Evolutionary conservation across 2,888 invertebrate species (phyloP).

Genomic region (Tillus elongatus): DNA sequence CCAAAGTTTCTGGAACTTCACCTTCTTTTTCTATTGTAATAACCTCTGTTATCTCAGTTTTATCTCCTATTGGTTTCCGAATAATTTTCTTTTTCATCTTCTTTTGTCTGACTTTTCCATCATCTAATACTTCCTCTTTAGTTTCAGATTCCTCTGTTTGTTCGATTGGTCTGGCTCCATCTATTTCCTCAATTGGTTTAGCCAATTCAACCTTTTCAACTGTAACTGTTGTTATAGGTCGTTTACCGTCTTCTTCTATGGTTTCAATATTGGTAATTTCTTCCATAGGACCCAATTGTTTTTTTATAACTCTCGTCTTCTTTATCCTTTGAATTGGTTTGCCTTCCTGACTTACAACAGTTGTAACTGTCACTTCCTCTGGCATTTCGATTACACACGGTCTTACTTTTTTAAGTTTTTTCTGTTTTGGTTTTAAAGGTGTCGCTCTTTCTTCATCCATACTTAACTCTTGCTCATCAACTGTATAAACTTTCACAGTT

Average conservation of each 20-base stretch:
- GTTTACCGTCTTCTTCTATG: constrained; percentile 4
- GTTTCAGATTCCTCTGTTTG: too few species aligned
- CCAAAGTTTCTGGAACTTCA: constrained; percentile 35
- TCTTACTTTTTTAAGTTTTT: constrained; percentile 20
- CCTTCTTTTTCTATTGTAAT: constrained; percentile 41
- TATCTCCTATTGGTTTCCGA: constrained; percentile 36
- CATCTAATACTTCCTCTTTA: constrained; percentile 12
- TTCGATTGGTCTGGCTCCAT: constrained; percentile 15
- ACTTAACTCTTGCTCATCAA: constrained; percentile 23
- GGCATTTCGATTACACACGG: constrained; percentile 24
- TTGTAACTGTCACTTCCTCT: constrained; percentile 27
- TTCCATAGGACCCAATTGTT: constrained; percentile 37
- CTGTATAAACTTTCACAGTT: constrained; percentile 25
- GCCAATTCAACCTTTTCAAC: constrained; percentile 24
- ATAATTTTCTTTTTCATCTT: constrained; percentile 32
- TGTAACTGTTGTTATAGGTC: not conserved
- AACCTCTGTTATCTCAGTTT: constrained; percentile 41
- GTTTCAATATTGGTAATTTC: constrained; percentile 42
- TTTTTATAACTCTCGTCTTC: constrained; percentile 38
- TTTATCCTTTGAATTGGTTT: constrained; percentile 25
- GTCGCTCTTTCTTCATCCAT: constrained; percentile 27
- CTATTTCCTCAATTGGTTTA: constrained; percentile 9
- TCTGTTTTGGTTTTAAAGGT: constrained; percentile 24
- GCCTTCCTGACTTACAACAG: constrained; percentile 23
- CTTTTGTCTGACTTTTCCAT: constrained; percentile 18